Conservation (phyloP, 2,888 invertebrate species). For the Lochmaea capreae region DNA sequence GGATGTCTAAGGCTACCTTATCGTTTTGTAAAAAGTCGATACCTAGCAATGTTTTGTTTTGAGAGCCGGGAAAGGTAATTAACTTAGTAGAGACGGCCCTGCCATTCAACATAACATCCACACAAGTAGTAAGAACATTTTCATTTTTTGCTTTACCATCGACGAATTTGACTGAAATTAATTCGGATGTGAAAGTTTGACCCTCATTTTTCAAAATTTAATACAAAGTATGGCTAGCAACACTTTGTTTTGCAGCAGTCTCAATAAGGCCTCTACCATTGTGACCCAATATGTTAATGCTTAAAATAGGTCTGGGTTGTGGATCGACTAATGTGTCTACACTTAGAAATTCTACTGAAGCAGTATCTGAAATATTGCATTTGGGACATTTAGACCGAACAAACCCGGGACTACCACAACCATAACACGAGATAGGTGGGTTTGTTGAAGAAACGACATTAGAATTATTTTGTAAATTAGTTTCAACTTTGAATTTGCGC, state of each 20-base stretch:
- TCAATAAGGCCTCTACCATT: constrained; percentile 27
- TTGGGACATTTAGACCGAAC: constrained; percentile 23
- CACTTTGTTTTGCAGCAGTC: constrained; percentile 37
- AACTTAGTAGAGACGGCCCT: constrained; percentile 25
- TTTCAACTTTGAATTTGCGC: no score
- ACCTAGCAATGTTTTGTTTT: constrained; percentile 30
- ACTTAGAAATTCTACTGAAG: constrained; percentile 25
- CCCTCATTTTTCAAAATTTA: constrained; percentile 14
- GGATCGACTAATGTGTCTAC: constrained; percentile 18
- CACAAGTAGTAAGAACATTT: constrained; percentile 21
- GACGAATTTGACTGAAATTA: constrained; percentile 24
- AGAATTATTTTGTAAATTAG: not conserved
- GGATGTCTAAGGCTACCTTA: constrained; percentile 16
- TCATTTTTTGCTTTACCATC: constrained; percentile 27
- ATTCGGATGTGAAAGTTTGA: constrained; percentile 18
- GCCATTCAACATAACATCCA: constrained; percentile 24
- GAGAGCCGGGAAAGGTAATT: constrained; percentile 28
- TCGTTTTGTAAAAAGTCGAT: constrained; percentile 36
- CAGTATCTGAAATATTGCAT: not conserved
- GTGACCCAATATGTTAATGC: constrained; percentile 10
- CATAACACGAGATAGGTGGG: constrained; percentile 24
- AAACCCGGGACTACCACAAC: constrained; percentile 25
- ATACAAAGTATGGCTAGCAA: constrained; percentile 32
- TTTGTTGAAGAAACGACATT: not conserved
- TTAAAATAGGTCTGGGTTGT: constrained; percentile 25